Base-by-base conservation (phyloP, 2,888 invertebrate genomes). In the Drosophila infuscata region DNA sequence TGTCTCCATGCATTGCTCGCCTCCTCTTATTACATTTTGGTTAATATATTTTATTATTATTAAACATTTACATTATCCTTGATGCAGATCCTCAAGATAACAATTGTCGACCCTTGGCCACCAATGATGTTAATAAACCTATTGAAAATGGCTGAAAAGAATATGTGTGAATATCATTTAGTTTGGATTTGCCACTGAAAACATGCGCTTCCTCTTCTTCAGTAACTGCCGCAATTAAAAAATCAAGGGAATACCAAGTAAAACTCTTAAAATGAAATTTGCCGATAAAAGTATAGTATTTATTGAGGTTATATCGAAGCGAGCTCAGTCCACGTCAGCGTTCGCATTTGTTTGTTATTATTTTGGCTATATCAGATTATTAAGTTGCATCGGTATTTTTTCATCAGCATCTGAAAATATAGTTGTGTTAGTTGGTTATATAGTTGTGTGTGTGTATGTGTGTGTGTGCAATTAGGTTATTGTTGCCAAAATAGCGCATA, bases 1-100 rank as follows among this genome's bases (percentile, higher is more conserved):
- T 49, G 32, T 49, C 58, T 53, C 69, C 54, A 63, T 53, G 61
- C 66, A 73, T 38, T 52, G 38, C 48, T 20, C 3, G 4, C 3
- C 20, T 25, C 12, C 20, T 20, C 6, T 46, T 46, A 25, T 46
- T 49, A 29, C 9, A 30, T 11, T n/a, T 5, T 17, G 9, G 17
- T 5, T 46, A 25, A 46, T 46, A 3, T 3, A 25, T 15, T 25
- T 3, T 7, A 7, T 5, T 15, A 25, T 15, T 25, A 25, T 25
- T 17, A 4, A 41, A 9, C 38, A 41, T 41, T 41, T 41, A 9
- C 15, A 6, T 36, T 17, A 15, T 36, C 8, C 17, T 17, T 7
- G 36, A 7, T 17, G 38, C 8, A 38, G 7, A 0, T 6, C 17
- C 17, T 17, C 17, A 38, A 38, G 8, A 38, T 38, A 8, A 38